Evolutionary conservation across 2,888 invertebrate genomes (phyloP).

Genomic region (Hemicrepidius hirtus): DNA sequence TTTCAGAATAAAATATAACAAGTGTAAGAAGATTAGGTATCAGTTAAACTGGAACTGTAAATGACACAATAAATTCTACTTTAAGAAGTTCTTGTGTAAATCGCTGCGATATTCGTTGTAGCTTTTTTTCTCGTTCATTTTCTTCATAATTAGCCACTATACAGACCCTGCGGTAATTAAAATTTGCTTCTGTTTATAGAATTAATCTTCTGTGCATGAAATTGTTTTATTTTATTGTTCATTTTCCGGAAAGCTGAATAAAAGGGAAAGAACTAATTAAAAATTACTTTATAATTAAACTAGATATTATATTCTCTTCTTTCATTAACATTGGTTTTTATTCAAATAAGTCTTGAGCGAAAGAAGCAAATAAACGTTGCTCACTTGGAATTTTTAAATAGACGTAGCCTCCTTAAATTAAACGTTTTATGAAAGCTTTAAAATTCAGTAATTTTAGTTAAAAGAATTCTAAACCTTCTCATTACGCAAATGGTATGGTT

Average conservation of each 20-base stretch:
- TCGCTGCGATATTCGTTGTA: slow-evolving; percentile 10
- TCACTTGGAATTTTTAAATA: background rate
- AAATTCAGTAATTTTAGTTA: too few relatives aligned
- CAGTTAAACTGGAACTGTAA: slow-evolving; percentile 19
- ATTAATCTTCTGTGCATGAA: slow-evolving; percentile 23
- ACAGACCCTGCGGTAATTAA: slow-evolving; percentile 23
- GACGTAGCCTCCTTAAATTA: too few relatives aligned
- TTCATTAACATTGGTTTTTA: slow-evolving; percentile 12
- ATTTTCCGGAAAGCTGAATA: slow-evolving; percentile 2
- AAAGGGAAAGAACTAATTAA: slow-evolving; percentile 27
- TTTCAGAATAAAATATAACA: slow-evolving; percentile 6
- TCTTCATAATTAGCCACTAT: slow-evolving; percentile 27
- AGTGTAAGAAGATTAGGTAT: slow-evolving; percentile 22
- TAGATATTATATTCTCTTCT: slow-evolving; percentile 9
- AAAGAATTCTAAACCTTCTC: too few relatives aligned
- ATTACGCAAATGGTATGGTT: too few relatives aligned
- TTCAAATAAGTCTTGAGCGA: slow-evolving; percentile 8
- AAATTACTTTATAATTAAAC: slow-evolving; percentile 31
- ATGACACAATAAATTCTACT: slow-evolving; percentile 29
- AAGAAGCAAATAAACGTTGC: background rate
- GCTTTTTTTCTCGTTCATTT: slow-evolving; percentile 16
- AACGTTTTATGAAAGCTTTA: too few relatives aligned
- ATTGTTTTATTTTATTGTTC: slow-evolving; percentile 36
- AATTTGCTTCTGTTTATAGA: slow-evolving; percentile 32
- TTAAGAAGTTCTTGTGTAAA: slow-evolving; percentile 22